Evolutionary conservation across 2,113 vertebrate genomes (phyloP), one percentile per base, ranked within the genome.

Genomic region (Maccullochella peelii): DNA sequence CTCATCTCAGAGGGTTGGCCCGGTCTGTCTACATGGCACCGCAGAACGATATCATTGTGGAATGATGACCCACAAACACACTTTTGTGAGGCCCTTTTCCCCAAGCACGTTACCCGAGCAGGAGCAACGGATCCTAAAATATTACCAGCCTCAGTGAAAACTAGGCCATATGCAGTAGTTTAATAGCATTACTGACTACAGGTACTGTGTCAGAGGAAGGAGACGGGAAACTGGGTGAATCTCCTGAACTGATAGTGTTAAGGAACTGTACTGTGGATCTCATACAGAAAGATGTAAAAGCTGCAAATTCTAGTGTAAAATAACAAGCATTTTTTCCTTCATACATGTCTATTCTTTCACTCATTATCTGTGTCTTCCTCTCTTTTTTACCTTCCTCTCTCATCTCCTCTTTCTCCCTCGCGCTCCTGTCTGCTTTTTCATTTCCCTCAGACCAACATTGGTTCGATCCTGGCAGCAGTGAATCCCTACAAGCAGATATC

Each of bases 391-490:
- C 16, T 21, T 36, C 38, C 8, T 38, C 10, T 20, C 4, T 52
- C 44, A 12, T 8, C 15, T 65, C 9, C 12, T 23, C 47, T n/a
- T 21, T 10, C 15, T 12, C 10, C 20, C 23, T 16, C 4, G 2
- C 36, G 25, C 63, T 14, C 76, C 25, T 58, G 15, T 73, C 30
- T 27, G 23, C 7, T 44, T 18, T 73, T 21, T 15, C 21, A 14
- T 23, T 77, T 73, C 59, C 75, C n/a, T 0, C 90, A 98, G 97
- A 98, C 97, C 67, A 97, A 97, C 93, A 97, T 98, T 58, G 97
- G 97, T 36, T 98, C 97, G 7, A 98, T 98, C 91, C 85, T 98
- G 94, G 96, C 96, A 1, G 97, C 97, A 8, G 96, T 98, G 69
- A 98, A 98, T 76, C 97, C 97, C 47, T 98, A 98, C 80, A 97